phyloP scores from a whole-genome alignment of 2,888 invertebrate genomes.

The Incurvaria masculella region DNA sequence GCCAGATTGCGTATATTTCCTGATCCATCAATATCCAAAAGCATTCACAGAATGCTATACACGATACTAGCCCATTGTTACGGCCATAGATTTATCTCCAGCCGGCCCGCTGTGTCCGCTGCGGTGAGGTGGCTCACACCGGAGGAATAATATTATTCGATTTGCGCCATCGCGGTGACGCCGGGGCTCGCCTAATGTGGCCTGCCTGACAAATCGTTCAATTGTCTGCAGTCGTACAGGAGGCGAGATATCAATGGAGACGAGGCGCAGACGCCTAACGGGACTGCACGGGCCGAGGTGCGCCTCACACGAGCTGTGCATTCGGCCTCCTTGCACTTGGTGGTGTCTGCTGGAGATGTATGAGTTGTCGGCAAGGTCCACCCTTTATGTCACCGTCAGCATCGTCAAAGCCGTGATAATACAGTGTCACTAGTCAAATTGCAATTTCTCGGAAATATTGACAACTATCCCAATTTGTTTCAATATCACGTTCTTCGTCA shows the following conservation, averaged over 20 bases:
- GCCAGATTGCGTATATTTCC: too few species aligned
- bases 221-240: slow-evolving; percentile 27
- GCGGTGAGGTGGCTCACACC: background rate
- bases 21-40: background rate
- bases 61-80: background rate
- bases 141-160: too few species aligned
- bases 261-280: background rate
- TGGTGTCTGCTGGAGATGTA: too few species aligned
- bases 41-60: background rate
- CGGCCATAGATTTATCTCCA: background rate
- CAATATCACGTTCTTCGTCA: too few species aligned
- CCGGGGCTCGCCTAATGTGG: background rate
- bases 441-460: too few species aligned
- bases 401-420: too few species aligned
- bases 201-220: slow-evolving; percentile 47
- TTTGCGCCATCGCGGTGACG: background rate
- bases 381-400: too few species aligned
- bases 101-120: background rate
- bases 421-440: too few species aligned
- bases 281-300: background rate
- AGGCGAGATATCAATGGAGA: background rate
- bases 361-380: too few species aligned
- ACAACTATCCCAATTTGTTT: too few species aligned
- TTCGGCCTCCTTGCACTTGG: too few species aligned
- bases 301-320: background rate